Evolutionary conservation across 2,888 invertebrate genomes (phyloP), one percentile per base, ranked within the genome.

Genomic region (Chrysomela aeneicollis): DNA sequence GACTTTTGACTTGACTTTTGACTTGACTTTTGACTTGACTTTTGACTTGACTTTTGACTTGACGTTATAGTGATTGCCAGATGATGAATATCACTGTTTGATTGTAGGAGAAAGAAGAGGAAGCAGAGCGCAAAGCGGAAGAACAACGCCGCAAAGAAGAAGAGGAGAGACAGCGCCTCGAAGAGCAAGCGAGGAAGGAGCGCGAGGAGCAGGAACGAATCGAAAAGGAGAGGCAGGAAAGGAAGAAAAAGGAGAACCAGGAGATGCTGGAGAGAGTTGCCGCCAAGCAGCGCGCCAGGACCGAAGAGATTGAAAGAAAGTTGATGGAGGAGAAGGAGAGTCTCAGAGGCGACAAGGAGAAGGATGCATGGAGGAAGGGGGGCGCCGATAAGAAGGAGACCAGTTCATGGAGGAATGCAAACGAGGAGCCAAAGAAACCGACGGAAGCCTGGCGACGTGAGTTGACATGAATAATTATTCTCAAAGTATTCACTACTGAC

Each of bases 81-180:
- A n/a, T n/a, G n/a, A n/a, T n/a, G n/a, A n/a, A n/a, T n/a, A n/a
- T n/a, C n/a, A n/a, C n/a, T n/a, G n/a, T n/a, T n/a, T n/a, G n/a
- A n/a, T 86, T 86, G 35, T 92, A 93, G 75, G 90, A 91, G 76
- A 90, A 90, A 60, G 90, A 88, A 54, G 89, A 90, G 12, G 90
- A 90, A 54, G 88, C 91, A 71, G 85, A 86, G 42, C 84, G 85
- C 47, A 86, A 86, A 64, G 90, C 90, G 64, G 92, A 91, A 64
- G 90, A 91, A 71, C 84, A 87, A 72, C 79, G 81, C 60, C 82
- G 83, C 46, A 85, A 84, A 63, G 79, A 85, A 59, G 89, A 89
- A 68, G 85, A 85, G 66, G 86, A 86, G 68, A 84, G 85, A 53
- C 77, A 82, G 0, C 84, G 84, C 37, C 82, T 83, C 54, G 87